These are phyloP conservation scores for Hippopotamus amphibius DNA, from an alignment of 2,113 vertebrate species.

Conservation along the genomic window DNA sequence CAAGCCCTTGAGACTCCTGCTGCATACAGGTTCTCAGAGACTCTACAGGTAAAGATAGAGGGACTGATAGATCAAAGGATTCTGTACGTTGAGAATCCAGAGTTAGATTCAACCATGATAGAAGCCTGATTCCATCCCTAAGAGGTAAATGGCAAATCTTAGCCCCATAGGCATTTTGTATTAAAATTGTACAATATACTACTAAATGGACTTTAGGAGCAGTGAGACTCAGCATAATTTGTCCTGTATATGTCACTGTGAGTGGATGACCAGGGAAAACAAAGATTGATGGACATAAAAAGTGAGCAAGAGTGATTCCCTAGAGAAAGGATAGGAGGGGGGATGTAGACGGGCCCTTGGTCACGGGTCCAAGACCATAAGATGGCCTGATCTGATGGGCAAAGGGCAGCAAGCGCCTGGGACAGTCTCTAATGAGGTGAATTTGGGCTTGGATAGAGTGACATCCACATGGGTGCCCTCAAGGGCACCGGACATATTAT, in stretches of 20 bases:
- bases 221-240: background rate
- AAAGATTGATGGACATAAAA: background rate
- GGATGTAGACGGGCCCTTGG: too few species aligned
- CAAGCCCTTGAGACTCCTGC: background rate
- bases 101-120: background rate
- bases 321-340: background rate
- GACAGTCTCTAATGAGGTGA: background rate
- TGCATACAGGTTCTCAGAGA: background rate
- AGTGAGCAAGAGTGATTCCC: background rate
- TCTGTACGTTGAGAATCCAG: background rate
- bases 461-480: background rate
- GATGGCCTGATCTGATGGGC: background rate
- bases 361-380: background rate
- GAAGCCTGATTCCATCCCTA: background rate
- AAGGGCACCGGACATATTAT: background rate
- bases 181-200: background rate
- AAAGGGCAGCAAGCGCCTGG: background rate
- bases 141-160: background rate
- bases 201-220: background rate
- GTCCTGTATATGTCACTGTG: background rate
- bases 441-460: background rate
- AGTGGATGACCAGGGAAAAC: background rate
- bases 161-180: background rate
- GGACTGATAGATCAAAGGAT: background rate
- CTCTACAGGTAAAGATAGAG: background rate